A percentile compares a stretch with the other conserved stretches of the same genome.
Conservation (phyloP, 2,113 vertebrate genomes). For the Meriones unguiculatus region DNA sequence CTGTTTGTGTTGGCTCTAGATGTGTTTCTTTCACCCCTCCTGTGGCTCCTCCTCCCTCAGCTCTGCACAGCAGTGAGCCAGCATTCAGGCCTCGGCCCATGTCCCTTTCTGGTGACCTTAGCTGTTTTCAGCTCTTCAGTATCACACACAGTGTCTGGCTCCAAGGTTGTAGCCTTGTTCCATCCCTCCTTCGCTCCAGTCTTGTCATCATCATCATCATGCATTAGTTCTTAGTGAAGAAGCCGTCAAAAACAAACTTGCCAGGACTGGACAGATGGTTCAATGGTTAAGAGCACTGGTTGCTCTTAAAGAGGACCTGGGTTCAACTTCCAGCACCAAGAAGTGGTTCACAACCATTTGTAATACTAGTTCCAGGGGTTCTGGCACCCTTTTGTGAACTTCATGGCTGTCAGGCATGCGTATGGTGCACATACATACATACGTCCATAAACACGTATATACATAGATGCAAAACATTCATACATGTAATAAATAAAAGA, state of each 20-base stretch:
- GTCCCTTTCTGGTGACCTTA: neutral
- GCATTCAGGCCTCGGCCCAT: neutral
- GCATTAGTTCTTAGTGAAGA: neutral
- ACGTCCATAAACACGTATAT: neutral
- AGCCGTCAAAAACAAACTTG: neutral
- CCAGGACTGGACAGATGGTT: neutral
- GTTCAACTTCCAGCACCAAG: neutral
- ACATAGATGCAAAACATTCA: neutral
- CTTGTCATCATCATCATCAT: neutral
- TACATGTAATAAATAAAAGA: neutral
- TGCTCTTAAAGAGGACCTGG: neutral
- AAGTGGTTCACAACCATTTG: neutral
- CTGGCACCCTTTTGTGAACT: neutral
- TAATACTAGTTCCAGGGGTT: too few relatives aligned
- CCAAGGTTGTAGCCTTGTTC: neutral
- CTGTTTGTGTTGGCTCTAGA: neutral
- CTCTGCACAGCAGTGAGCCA: neutral
- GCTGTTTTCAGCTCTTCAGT: neutral
- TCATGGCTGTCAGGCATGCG: neutral
- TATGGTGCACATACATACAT: neutral
- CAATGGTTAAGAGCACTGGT: neutral
- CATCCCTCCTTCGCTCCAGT: neutral
- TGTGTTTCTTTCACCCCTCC: neutral
- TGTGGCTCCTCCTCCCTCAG: neutral
- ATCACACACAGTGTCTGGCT: neutral